A percentile compares a stretch with the other conserved stretches of the same genome.
Conservation (phyloP, 2,797 vertebrate genomes). For the Loriculus beryllinus region DNA sequence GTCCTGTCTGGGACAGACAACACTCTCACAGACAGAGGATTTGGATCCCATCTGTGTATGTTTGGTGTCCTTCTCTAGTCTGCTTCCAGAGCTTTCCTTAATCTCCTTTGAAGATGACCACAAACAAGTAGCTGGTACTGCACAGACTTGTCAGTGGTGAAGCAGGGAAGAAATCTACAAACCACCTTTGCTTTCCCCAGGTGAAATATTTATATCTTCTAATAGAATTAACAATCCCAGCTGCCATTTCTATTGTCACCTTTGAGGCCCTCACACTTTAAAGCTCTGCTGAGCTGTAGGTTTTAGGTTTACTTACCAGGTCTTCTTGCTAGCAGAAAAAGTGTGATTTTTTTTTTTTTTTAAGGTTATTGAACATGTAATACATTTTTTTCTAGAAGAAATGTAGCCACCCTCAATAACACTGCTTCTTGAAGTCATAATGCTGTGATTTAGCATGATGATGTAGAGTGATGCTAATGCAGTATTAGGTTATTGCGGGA, state of each 20-base stretch:
- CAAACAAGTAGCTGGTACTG: fast-evolving
- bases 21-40: fast-evolving
- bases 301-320: not conserved
- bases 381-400: not conserved
- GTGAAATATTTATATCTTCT: not conserved
- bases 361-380: not conserved
- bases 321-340: not conserved
- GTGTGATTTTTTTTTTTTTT: not conserved
- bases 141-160: not conserved
- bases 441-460: not conserved
- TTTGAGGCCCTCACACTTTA: not conserved
- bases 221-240: not conserved
- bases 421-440: not conserved
- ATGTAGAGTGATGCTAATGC: not conserved
- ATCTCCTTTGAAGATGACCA: not conserved
- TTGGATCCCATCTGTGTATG: not conserved
- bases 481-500: not conserved
- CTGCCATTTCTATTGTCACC: not conserved
- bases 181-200: not conserved
- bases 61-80: not conserved
- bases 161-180: not conserved
- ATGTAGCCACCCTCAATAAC: not conserved
- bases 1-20: not conserved
- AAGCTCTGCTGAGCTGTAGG: not conserved
- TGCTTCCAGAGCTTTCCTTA: not conserved